A percentile compares a stretch with the other conserved stretches of the same genome.
These are phyloP conservation scores for Sylvicola cinctus DNA, from an alignment of 2,888 invertebrate genomes.

Conservation along the genomic window DNA sequence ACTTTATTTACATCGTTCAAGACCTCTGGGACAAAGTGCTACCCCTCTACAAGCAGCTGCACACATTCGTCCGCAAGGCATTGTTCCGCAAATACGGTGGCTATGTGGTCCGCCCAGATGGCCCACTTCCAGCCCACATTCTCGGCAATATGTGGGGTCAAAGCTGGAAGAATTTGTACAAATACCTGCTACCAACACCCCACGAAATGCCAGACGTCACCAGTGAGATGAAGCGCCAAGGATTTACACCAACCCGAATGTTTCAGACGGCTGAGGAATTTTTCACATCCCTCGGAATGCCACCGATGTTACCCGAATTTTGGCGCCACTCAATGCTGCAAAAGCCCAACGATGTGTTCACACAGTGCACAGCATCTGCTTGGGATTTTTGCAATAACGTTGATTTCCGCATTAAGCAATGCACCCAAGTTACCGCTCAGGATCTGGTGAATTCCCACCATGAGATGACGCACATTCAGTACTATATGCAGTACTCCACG, in stretches of 20 bases:
- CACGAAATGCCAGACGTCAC: constrained; percentile 50
- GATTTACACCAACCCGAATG: constrained; percentile 53
- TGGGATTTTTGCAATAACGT: constrained; percentile 74
- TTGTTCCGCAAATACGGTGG: constrained; percentile 42
- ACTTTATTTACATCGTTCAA: constrained; percentile 36
- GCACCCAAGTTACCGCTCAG: constrained; percentile 57
- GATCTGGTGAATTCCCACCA: constrained; percentile 60
- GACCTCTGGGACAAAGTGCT: constrained; percentile 39
- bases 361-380: constrained; percentile 54
- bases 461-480: constrained; percentile 68
- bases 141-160: constrained; percentile 75
- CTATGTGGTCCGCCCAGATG: constrained; percentile 35
- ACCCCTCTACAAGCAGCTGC: constrained; percentile 63
- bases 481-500: constrained; percentile 56
- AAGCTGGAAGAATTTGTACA: constrained; percentile 56
- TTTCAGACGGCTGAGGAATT: constrained; percentile 70
- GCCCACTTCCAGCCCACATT: constrained; percentile 69
- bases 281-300: constrained; percentile 59
- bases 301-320: constrained; percentile 62
- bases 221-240: constrained; percentile 50
- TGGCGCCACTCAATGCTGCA: constrained; percentile 67
- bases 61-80: constrained; percentile 57
- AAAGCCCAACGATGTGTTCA: constrained; percentile 42
- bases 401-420: constrained; percentile 72
- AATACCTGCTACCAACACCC: constrained; percentile 55